phyloP scores from a whole-genome alignment of 2,888 invertebrate genomes.

The Phragmatobia fuliginosa region DNA sequence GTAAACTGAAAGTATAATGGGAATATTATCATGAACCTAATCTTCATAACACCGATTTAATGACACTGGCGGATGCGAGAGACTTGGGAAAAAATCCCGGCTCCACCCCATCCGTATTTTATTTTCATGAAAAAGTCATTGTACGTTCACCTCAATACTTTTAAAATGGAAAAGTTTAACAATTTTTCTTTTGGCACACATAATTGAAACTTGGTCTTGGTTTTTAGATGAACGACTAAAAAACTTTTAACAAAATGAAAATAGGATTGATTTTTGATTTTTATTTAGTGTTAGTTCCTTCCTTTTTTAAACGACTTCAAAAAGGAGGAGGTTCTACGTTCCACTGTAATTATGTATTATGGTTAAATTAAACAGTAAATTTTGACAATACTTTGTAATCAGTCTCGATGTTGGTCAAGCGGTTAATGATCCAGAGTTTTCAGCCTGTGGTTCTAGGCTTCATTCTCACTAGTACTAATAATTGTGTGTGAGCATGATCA shows the following conservation, averaged over 20 bases:
- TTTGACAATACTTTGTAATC: background rate
- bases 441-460: background rate
- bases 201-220: conserved; percentile 62
- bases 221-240: conserved; percentile 51
- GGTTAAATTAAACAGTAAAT: background rate
- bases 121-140: conserved; percentile 47
- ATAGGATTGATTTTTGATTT: conserved; percentile 41
- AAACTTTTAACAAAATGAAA: conserved; percentile 18
- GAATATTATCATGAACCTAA: conserved; percentile 41
- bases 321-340: too few species aligned
- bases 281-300: conserved; percentile 31
- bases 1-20: conserved; percentile 26
- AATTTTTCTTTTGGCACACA: conserved; percentile 58
- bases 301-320: too few species aligned
- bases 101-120: conserved; percentile 37
- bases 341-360: too few species aligned
- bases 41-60: conserved; percentile 55
- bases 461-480: too few species aligned
- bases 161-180: conserved; percentile 59
- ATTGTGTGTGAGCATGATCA: too few species aligned
- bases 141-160: conserved; percentile 55
- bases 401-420: background rate
- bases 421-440: background rate
- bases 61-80: conserved; percentile 41
- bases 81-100: conserved; percentile 36